Conservation (phyloP, 1,140 invertebrate species). For the Phymastichus coffea region DNA sequence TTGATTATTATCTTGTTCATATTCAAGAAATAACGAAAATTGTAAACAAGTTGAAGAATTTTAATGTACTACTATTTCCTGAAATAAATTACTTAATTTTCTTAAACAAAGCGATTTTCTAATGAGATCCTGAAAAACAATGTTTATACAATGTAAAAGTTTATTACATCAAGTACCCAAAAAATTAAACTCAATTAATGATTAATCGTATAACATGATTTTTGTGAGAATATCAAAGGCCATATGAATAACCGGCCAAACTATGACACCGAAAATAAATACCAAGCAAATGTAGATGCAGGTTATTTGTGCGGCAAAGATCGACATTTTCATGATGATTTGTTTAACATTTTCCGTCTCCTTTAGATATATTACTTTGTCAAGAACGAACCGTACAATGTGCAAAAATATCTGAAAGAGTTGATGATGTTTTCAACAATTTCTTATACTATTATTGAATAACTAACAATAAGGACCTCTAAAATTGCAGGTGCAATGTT, state of each 20-base stretch:
- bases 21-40: neutral
- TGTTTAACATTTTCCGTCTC: slow-evolving; percentile 37
- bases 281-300: slow-evolving; percentile 43
- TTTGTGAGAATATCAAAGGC: slow-evolving; percentile 38
- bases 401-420: slow-evolving; percentile 47
- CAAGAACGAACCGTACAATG: slow-evolving; percentile 44
- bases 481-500: slow-evolving; percentile 43
- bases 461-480: no score
- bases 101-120: neutral
- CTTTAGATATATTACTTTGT: slow-evolving; percentile 43
- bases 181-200: neutral
- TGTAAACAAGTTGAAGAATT: slow-evolving; percentile 5
- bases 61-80: slow-evolving; percentile 12
- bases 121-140: neutral
- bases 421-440: slow-evolving; percentile 16
- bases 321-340: slow-evolving; percentile 36
- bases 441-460: neutral
- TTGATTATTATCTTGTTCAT: no score
- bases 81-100: slow-evolving; percentile 18
- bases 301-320: slow-evolving; percentile 42
- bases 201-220: slow-evolving; percentile 40
- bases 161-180: neutral
- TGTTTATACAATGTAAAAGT: neutral
- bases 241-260: slow-evolving; percentile 45
- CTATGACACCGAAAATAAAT: slow-evolving; percentile 46